Percentiles rank a stretch among this genome's conserved stretches.
Conservation (phyloP, 2,888 invertebrate genomes). For the Latrodectus elegans region DNA sequence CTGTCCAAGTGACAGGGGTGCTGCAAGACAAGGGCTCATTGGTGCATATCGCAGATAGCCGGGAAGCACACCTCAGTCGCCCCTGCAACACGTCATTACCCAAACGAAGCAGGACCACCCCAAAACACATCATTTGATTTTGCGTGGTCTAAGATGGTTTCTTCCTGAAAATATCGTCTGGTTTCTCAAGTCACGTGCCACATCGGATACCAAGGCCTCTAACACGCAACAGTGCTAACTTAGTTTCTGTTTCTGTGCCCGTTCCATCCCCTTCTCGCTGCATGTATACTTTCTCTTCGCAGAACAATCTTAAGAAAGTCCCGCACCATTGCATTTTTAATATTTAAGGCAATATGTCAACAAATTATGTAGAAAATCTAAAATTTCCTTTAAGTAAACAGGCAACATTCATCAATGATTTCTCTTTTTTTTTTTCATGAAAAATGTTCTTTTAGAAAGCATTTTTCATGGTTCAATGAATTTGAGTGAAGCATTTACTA, state of each 20-base stretch:
- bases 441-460: no score
- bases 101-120: conserved; percentile 21
- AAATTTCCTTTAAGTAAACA: no score
- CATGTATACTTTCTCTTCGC: no score
- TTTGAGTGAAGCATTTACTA: no score
- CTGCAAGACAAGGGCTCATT: neutral
- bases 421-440: no score
- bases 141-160: neutral
- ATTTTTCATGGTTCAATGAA: no score
- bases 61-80: conserved; percentile 67
- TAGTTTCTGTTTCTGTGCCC: conserved; percentile 13
- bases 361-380: no score
- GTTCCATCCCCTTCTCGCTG: no score
- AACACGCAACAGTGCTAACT: conserved; percentile 15
- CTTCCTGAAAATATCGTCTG: neutral
- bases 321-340: no score
- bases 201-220: neutral
- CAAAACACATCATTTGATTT: neutral
- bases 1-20: conserved; percentile 6
- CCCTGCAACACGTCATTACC: conserved; percentile 36
- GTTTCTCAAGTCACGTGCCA: conserved; percentile 14
- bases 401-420: no score
- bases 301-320: no score
- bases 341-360: no score
- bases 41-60: conserved; percentile 67